Evolutionary conservation across 1,140 invertebrate species (phyloP).

Genomic region (Ylistrum balloti): DNA sequence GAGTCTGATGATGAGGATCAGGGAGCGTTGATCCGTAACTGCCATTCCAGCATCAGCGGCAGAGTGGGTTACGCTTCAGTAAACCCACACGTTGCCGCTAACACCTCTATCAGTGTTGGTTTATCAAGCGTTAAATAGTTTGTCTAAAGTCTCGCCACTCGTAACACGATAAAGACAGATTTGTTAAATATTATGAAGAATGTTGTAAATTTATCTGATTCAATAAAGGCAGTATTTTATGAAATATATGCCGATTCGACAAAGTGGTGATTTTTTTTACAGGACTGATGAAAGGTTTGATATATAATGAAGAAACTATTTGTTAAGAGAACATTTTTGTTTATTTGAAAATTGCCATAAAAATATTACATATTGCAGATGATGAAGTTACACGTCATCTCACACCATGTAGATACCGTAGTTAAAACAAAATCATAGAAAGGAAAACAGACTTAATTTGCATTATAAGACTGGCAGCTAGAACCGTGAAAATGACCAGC

Average conservation of each 20-base stretch:
- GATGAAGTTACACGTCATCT: background rate
- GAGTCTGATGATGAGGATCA: background rate
- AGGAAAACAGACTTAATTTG: no score
- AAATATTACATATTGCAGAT: background rate
- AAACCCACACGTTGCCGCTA: slow-evolving; percentile 23
- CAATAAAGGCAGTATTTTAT: background rate
- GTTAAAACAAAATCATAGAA: no score
- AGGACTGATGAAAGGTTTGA: background rate
- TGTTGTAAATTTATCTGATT: background rate
- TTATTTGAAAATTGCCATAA: background rate
- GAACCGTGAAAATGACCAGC: no score
- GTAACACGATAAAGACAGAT: background rate
- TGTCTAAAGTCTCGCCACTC: background rate
- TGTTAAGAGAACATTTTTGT: background rate
- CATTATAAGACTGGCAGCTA: no score
- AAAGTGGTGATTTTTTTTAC: background rate
- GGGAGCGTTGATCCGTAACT: background rate
- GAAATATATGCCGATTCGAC: background rate
- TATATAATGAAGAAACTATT: background rate
- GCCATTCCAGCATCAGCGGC: background rate
- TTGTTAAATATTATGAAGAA: slow-evolving; percentile 24
- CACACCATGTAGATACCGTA: background rate
- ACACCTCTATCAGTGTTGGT: background rate
- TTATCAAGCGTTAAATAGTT: slow-evolving; percentile 35
- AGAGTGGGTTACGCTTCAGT: background rate